Conservation (phyloP, 2,888 invertebrate genomes). For the Altica lythri region DNA sequence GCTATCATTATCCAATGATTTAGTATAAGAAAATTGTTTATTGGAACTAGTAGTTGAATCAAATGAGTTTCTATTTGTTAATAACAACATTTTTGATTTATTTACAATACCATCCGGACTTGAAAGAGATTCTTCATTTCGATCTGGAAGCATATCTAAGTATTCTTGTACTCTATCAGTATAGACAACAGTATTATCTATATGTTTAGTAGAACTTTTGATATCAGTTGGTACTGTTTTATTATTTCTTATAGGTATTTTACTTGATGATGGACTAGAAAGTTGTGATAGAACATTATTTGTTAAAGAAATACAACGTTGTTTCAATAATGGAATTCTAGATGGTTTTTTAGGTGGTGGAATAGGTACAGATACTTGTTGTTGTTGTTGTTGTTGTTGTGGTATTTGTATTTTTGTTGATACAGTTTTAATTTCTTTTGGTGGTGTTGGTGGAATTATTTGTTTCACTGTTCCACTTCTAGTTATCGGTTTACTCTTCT, state of each 20-base stretch:
- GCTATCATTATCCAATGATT: slow-evolving; percentile 55
- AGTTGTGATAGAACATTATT: slow-evolving; percentile 44
- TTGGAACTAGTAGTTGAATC: slow-evolving; percentile 52
- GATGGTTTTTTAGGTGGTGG: slow-evolving; percentile 50
- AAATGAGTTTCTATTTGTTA: slow-evolving; percentile 49
- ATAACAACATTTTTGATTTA: slow-evolving; percentile 39
- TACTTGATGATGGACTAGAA: slow-evolving; percentile 44
- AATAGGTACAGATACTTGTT: slow-evolving; percentile 44
- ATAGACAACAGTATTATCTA: neutral
- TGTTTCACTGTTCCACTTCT: slow-evolving; percentile 5
- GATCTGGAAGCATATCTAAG: slow-evolving; percentile 7
- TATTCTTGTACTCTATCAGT: slow-evolving; percentile 11
- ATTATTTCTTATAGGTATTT: slow-evolving; percentile 48
- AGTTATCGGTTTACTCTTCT: slow-evolving; percentile 2
- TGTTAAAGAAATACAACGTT: slow-evolving; percentile 46
- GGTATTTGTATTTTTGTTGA: slow-evolving; percentile 50
- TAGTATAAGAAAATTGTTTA: slow-evolving; percentile 55
- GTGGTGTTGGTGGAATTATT: neutral
- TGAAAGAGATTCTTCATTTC: too few relatives aligned
- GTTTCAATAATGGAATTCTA: slow-evolving; percentile 52
- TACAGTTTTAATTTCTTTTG: neutral
- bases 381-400: too few relatives aligned
- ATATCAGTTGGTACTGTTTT: slow-evolving; percentile 8
- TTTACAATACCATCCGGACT: too few relatives aligned
- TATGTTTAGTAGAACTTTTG: too few relatives aligned